Base-by-base conservation (phyloP, 2,888 invertebrate genomes). In the Pocota personata region DNA sequence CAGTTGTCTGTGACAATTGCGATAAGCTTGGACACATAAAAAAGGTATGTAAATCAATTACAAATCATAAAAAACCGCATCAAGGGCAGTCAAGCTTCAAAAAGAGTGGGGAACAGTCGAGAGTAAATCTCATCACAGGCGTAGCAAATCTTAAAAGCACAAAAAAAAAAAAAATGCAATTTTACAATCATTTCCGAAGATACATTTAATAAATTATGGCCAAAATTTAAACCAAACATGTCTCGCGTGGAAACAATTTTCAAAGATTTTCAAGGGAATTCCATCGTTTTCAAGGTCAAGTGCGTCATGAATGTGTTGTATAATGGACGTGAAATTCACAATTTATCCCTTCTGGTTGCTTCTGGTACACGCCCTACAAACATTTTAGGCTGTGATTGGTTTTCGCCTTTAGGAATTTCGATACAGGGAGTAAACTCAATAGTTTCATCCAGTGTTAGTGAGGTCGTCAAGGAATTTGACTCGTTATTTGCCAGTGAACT, bases 381-480 rank as follows among this genome's bases (percentile, higher is more conserved):
- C 24, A 24, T 21, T 12, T 21, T 35, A 27, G 75, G 67, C 10
- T 77, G 75, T 32, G 64, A 82, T 46, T 80, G 75, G 64, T 64
- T 82, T 50, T 24, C 40, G 3, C 66, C 75, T 19, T 75, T 76
- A 32, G 82, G 86, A 21, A 76, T 86, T 27, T 71, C 46, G 12
- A 48, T 88, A 14, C 72, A 80, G 10, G 83, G 73, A 1, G 80
- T 80, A n/a, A 46, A 87, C 48, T 19, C 48, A 27, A 43, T 64
- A 19, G 8, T 88, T 14, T 73, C 27, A 21, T 21, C 35, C 3
- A 10, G 50, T 52, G 58, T 71, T 8, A 55, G 48, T 32, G 55
- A 75, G 46, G 40, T 83, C 10, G 19, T 76, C 1, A 50, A 43
- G 2, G 58, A 80, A 69, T 87, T 71, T 57, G 16, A 57, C 10